Base-by-base conservation (phyloP, 2,797 vertebrate genomes). In the Pempheris klunzingeri region DNA sequence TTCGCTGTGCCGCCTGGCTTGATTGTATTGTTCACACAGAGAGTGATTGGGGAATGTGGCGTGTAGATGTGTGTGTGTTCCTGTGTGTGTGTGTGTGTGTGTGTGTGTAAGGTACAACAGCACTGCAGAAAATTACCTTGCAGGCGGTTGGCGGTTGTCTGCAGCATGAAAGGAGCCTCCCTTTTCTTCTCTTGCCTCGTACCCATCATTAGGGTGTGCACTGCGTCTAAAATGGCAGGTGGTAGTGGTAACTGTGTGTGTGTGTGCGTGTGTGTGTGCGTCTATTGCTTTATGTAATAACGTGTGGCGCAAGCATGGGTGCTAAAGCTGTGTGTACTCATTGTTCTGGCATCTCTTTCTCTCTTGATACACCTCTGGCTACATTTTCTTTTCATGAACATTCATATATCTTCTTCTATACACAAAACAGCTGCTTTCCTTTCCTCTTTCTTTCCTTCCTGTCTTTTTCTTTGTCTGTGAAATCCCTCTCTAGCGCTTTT, bases 121-220 rank as follows among this genome's bases (percentile, higher is more conserved):
- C 71, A 79, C 84, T 87, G 88, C 85, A 90, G 90, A 90, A 90
- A 90, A 91, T 90, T 83, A 90, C 85, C 89, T 89, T 88, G 85
- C 84, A 88, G 86, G 75, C 78, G 74, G 73, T 79, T 85, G 82
- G 61, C 28, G 71, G 78, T 83, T 83, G 83, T 90, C 80, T 84
- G 86, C 86, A 81, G 87, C 86, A 85, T 89, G 89, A 90, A 89
- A 89, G 87, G 86, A 91, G 87, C 88, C 85, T 87, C 87, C 87
- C 88, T 86, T 83, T 88, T 90, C 86, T 89, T 86, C 73, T 81
- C 79, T 73, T 76, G 63, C 84, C 86, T 90, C 77, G 73, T 77
- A 74, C 81, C 85, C 82, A 83, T 91, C 87, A 88, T 90, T 90
- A 90, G 87, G 81, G 81, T 88, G 85, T 89, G 80, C 84, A 84